Percentiles rank a stretch among this genome's conserved stretches.
These are phyloP conservation scores for Lordiphosa mommai DNA, from an alignment of 1,140 invertebrate genomes.

Conservation along the genomic window DNA sequence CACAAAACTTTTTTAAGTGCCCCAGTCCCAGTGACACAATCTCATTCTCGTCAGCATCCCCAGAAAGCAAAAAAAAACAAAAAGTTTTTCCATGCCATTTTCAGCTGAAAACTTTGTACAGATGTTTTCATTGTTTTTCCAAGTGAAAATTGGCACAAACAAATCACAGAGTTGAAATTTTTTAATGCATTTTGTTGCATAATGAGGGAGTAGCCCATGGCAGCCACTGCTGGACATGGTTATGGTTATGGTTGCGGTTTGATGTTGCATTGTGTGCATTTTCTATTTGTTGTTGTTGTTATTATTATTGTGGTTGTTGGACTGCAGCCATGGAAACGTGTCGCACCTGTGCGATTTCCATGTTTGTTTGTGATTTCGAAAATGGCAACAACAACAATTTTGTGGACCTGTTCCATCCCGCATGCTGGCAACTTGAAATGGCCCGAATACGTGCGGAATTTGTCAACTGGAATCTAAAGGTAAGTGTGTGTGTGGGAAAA, in stretches of 20 bases:
- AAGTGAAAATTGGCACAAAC: slow-evolving; percentile 16
- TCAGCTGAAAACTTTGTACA: slow-evolving; percentile 3
- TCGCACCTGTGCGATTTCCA: slow-evolving; percentile 71
- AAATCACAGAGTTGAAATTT: not conserved
- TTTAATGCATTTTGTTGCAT: not conserved
- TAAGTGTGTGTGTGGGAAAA: slow-evolving; percentile 21
- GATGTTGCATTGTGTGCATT: slow-evolving; percentile 24
- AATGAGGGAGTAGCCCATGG: not conserved
- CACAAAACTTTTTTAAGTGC: slow-evolving; percentile 51
- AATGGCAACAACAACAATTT: slow-evolving; percentile 63
- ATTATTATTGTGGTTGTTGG: slow-evolving; percentile 38
- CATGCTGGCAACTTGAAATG: slow-evolving; percentile 64
- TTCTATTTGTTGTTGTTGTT: slow-evolving; percentile 32
- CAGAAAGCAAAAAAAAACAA: slow-evolving; percentile 9
- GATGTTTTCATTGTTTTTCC: slow-evolving; percentile 25
- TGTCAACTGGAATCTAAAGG: slow-evolving; percentile 70
- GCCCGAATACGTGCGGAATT: slow-evolving; percentile 65
- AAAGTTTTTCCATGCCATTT: slow-evolving; percentile 43
- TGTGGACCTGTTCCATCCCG: slow-evolving; percentile 71
- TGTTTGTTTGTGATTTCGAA: slow-evolving; percentile 69
- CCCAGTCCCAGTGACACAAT: slow-evolving; percentile 28
- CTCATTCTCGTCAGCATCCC: slow-evolving; percentile 24
- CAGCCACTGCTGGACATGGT: not conserved
- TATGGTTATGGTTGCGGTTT: slow-evolving; percentile 19
- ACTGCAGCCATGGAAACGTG: slow-evolving; percentile 71